These are phyloP conservation scores for Riptortus pedestris DNA, from an alignment of 1,140 invertebrate species.

Conservation along the genomic window DNA sequence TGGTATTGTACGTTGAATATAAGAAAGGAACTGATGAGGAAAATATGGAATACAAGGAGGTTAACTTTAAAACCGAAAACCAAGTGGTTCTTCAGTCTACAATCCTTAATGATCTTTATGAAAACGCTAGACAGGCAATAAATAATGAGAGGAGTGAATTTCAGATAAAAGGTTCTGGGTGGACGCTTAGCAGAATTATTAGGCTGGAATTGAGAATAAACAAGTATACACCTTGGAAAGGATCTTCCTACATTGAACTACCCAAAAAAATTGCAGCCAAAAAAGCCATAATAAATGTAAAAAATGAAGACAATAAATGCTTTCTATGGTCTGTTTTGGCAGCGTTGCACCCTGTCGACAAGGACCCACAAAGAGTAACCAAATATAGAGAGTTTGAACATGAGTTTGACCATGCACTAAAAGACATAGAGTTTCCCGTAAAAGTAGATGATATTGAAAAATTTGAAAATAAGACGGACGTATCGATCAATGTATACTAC, in stretches of 20 bases:
- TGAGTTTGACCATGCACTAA: background rate
- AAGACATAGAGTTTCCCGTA: background rate
- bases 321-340: background rate
- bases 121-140: no score
- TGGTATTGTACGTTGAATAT: background rate
- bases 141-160: no score
- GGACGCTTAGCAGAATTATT: background rate
- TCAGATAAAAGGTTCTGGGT: background rate
- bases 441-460: background rate
- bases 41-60: background rate
- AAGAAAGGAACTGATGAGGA: background rate
- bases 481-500: background rate
- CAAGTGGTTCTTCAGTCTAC: background rate
- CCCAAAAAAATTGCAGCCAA: background rate
- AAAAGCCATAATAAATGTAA: background rate
- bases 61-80: background rate
- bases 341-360: background rate
- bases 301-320: background rate
- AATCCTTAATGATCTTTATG: background rate
- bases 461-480: background rate
- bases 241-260: background rate
- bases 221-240: no score
- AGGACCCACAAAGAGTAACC: background rate
- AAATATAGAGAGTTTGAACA: background rate
- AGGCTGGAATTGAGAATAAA: background rate